Evolutionary conservation across 1,140 invertebrate species (phyloP).

Genomic region (Rhizoglyphus robini): DNA sequence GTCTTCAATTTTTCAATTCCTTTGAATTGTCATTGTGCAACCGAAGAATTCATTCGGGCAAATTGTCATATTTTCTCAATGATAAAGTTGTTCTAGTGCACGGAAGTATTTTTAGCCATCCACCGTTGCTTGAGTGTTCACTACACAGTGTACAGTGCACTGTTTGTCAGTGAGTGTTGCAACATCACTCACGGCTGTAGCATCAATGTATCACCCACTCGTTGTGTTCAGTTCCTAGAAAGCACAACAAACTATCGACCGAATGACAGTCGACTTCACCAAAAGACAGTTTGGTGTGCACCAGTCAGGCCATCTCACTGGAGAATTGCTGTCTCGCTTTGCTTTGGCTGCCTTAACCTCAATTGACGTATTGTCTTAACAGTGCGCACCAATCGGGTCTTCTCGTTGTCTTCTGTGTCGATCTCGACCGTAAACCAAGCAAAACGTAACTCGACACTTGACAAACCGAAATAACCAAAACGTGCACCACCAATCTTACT

Average conservation of each 20-base stretch:
- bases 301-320: neutral
- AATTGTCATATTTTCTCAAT: conserved; percentile 13
- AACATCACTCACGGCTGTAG: neutral
- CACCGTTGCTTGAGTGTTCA: too few relatives aligned
- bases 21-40: neutral
- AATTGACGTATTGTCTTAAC: conserved; percentile 3
- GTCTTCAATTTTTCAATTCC: neutral
- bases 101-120: conserved; percentile 4
- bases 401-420: neutral
- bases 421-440: neutral
- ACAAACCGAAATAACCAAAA: conserved; percentile 6
- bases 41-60: too few relatives aligned
- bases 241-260: neutral
- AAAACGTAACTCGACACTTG: neutral
- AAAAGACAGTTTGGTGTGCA: neutral
- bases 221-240: neutral
- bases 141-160: too few relatives aligned
- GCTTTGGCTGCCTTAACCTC: neutral
- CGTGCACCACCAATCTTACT: too few relatives aligned
- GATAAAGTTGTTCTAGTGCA: conserved; percentile 4
- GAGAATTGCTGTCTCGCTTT: too few relatives aligned
- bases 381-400: too few relatives aligned
- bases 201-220: conserved; percentile 3
- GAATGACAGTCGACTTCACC: neutral
- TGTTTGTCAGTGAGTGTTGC: neutral